A percentile compares a stretch with the other conserved stretches of the same genome.
These are phyloP conservation scores for Ametastegia equiseti DNA, from an alignment of 2,888 invertebrate genomes.

Conservation along the genomic window DNA sequence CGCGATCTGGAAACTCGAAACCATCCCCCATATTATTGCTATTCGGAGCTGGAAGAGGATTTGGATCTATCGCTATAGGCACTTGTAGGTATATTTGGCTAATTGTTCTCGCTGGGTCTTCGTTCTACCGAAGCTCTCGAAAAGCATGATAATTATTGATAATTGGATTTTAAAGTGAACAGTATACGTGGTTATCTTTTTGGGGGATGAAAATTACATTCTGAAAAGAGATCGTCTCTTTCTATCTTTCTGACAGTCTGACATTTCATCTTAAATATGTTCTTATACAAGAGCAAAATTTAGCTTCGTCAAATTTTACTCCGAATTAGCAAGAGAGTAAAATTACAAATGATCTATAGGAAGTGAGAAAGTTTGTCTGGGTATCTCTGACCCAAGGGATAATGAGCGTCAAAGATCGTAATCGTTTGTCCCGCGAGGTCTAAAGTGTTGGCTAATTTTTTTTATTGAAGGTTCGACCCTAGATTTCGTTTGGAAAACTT, in stretches of 20 bases:
- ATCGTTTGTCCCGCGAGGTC: neutral
- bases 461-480: neutral
- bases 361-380: neutral
- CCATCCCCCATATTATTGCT: too few relatives aligned
- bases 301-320: too few relatives aligned
- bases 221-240: neutral
- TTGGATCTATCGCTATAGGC: neutral
- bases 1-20: slow-evolving; percentile 4
- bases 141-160: neutral
- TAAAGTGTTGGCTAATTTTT: slow-evolving; percentile 2
- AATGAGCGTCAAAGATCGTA: slow-evolving; percentile 5
- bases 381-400: neutral
- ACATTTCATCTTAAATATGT: neutral
- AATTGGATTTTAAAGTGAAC: neutral
- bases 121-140: too few relatives aligned
- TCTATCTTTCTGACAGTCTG: neutral
- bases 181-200: neutral
- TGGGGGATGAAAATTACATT: neutral
- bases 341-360: too few relatives aligned
- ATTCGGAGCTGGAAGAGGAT: neutral
- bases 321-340: too few relatives aligned
- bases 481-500: neutral
- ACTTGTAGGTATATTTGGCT: neutral
- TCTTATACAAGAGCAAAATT: too few relatives aligned
- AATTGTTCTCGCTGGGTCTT: slow-evolving; percentile 22